Evolutionary conservation across 2,797 vertebrate species (phyloP), one percentile per base, ranked within the genome.

Genomic region (Gymnothorax reevesii): DNA sequence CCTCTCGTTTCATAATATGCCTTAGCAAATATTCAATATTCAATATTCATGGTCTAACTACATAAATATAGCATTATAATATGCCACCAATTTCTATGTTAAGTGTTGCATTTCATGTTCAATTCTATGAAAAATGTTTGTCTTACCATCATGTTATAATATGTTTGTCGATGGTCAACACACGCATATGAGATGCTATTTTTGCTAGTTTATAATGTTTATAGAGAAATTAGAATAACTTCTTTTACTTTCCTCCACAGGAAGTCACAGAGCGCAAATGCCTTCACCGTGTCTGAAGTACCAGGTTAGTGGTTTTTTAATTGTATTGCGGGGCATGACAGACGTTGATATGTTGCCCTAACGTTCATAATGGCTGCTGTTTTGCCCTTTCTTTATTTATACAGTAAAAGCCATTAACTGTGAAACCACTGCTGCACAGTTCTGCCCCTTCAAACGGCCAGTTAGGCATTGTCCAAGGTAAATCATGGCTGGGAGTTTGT

Each of bases 231-330:
- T 52, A 17, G 52, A 79, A 75, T 59, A 60, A 57, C n/a, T 87
- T 89, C 83, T 92, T 83, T 25, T 66, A 88, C 88, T 93, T 90
- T 93, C 80, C 73, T 91, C 80, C 89, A 85, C 91, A 99, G 98
- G 88, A 99, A 99, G 95, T 98, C 98, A 88, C 95, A 96, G 83
- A 98, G 98, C 90, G 98, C 98, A 79, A 99, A 99, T 93, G 97
- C 98, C 87, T 99, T 99, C 93, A 98, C 97, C 73, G 95, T 99
- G 49, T 96, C 97, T 71, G 95, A 97, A 88, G 98, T 99, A 77
- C 95, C 97, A 94, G 98, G 98, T 99, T 90, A 94, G 96, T 88
- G 85, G 33, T 86, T 90, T 27, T 7, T 87, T 86, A 75, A 8
- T 15, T 80, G 4, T 62, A 27, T 20, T 20, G 4, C 20, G 20